phyloP scores from a whole-genome alignment of 1,140 invertebrate genomes.

The Zaprionus tsacasi region DNA sequence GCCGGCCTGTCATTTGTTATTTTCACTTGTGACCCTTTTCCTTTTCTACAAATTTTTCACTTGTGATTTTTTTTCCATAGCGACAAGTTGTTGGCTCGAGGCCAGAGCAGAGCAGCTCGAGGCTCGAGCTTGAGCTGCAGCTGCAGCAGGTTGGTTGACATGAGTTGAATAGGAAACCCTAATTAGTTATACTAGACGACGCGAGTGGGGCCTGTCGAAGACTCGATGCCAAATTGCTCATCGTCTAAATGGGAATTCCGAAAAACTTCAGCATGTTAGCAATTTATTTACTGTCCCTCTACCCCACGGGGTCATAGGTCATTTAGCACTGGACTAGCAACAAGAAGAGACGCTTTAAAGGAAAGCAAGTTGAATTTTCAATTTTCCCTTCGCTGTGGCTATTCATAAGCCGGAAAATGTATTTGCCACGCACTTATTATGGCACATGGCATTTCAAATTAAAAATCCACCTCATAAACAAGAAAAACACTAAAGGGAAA shows the following conservation, averaged over 20 bases:
- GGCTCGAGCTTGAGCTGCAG: not conserved
- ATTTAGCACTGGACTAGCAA: not conserved
- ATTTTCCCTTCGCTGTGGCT: not conserved
- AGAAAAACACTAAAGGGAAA: not conserved
- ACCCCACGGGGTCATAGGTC: not conserved
- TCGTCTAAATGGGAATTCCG: not conserved
- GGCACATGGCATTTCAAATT: conserved; percentile 50
- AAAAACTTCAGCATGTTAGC: not conserved
- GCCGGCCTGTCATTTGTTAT: conserved; percentile 43
- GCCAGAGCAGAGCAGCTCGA: conserved; percentile 6
- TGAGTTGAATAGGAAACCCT: conserved; percentile 19
- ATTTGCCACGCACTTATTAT: conserved; percentile 16
- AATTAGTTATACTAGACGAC: conserved; percentile 15
- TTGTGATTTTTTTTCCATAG: conserved; percentile 26
- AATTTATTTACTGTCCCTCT: not conserved
- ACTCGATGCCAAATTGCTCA: not conserved
- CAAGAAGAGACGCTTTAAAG: not conserved
- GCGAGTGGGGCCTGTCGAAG: not conserved
- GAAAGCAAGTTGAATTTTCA: not conserved
- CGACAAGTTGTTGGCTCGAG: conserved; percentile 38
- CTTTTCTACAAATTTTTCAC: conserved; percentile 26
- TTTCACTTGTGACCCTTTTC: conserved; percentile 42
- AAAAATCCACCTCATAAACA: conserved; percentile 48
- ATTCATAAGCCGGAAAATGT: not conserved
- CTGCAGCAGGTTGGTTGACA: conserved; percentile 16